Evolutionary conservation across 2,888 invertebrate genomes (phyloP), one percentile per base, ranked within the genome.

Genomic region (Harpalus rubripes): DNA sequence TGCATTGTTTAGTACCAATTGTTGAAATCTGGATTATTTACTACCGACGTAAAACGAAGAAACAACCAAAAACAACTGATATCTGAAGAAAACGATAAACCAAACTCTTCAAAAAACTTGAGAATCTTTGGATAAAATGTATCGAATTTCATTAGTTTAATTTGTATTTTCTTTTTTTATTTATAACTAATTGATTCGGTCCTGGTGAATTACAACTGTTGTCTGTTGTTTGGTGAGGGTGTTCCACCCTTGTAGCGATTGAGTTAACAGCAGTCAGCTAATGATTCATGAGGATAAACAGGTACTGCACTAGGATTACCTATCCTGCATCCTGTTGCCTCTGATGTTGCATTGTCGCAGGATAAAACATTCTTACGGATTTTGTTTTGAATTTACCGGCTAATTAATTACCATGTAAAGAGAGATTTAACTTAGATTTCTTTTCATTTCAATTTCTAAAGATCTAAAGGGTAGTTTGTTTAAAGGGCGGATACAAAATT

Each of bases 201-300:
- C 10, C 10, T 10, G 44, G 10, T 52, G 44, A 6, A 52, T 5
- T 61, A 22, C 65, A n/a, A n/a, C n/a, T n/a, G 1, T 12, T 39
- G 7, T 39, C 12, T 22, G 3, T 6, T 12, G 65, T 22, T 7
- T 32, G 68, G 39, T 68, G 68, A n/a, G 39, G 68, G 68, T 8
- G 32, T 12, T 8, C 6, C 68, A 39, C 68, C 32, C 26, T 74
- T 72, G 44, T 26, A 52, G 74, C 44, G 74, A 74, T 74, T 52
- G 56, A 74, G 74, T 74, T 74, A 74, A 74, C 74, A 74, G 74
- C 44, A 74, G 18, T 10, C 39, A 16, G 82, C 82, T 82, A 82
- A 82, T 82, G 82, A 82, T 82, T 72, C 82, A 68, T 16, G 16
- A 82, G 72, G 82, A 58, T 80, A 80, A 80, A 80, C 79, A 61